Base-by-base conservation (phyloP, 2,797 vertebrate genomes). In the Myotis daubentonii region DNA sequence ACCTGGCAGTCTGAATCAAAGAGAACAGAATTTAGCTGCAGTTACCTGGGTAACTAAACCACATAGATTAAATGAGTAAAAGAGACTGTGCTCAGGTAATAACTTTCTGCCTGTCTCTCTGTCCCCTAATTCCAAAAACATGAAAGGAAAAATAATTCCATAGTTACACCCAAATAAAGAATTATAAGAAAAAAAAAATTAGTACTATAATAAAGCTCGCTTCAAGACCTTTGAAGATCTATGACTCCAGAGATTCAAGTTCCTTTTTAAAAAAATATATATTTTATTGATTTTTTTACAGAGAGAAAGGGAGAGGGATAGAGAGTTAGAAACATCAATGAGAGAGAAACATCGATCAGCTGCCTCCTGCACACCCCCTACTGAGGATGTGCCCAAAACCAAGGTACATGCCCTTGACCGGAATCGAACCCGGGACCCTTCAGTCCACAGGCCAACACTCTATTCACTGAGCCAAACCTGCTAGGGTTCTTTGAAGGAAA, bases 31-130 rank as follows among this genome's bases (percentile, higher is more conserved):
- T 60, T 88, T 80, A 66, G 76, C 78, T 96, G 55, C 23, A 86
- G 91, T 96, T 94, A 86, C 88, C 88, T 80, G 36, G 92, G 85
- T 94, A 94, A 94, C 92, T 91, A 95, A 92, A 92, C 74, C 82
- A 85, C 51, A 81, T 10, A 86, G 88, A 94, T 79, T 76, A 94
- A 89, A 95, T 83, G 44, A 94, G 87, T 82, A 93, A 92, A 87
- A 96, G 82, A 93, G 41, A 91, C 9, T 92, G 30, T 41, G 88
- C 8, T 95, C 30, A 94, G 82, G 51, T 86, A 96, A 66, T 91
- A 96, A 92, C 82, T 88, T 87, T 91, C 78, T 65, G 62, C 74
- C 38, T 80, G 82, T 41, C 68, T 92, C 88, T 82, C 38, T 90
- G 81, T 75, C 74, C 75, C 87, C 74, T 57, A 92, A 87, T n/a